Conservation (phyloP, 2,888 invertebrate species). For the Marronus borbonicus region DNA sequence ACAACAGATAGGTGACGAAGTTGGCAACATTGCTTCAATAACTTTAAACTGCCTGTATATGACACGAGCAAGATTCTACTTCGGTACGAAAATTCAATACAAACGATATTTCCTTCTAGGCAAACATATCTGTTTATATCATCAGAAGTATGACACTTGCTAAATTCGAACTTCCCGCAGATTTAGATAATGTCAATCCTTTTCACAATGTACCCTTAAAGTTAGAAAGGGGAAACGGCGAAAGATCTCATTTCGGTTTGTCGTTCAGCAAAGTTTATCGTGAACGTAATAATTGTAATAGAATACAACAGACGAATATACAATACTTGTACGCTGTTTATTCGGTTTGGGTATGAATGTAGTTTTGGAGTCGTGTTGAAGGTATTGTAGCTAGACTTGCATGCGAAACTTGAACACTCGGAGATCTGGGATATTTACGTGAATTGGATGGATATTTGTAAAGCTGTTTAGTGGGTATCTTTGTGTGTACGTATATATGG, state of each 20-base stretch:
- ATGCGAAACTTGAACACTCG: no score
- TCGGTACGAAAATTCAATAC: not conserved
- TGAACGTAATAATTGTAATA: conserved; percentile 1
- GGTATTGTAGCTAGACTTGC: no score
- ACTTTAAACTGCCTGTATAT: no score
- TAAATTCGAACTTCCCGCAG: conserved; percentile 11
- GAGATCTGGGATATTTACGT: no score
- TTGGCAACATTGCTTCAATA: no score
- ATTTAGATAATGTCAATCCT: conserved; percentile 14
- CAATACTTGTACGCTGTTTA: conserved; percentile 1
- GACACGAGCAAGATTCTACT: not conserved
- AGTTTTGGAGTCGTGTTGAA: no score
- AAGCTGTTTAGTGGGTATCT: no score
- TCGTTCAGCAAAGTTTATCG: conserved; percentile 6
- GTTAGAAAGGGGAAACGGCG: not conserved
- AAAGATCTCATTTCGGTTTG: not conserved
- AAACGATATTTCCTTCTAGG: not conserved
- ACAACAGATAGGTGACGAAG: no score
- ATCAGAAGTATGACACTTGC: conserved; percentile 5
- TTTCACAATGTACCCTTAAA: not conserved
- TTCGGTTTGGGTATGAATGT: not conserved
- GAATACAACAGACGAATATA: not conserved
- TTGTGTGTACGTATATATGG: no score
- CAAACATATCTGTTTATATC: conserved; percentile 12
- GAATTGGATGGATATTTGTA: no score